Evolutionary conservation across 2,888 invertebrate species (phyloP).

Genomic region (Megastigmus dorsalis): DNA sequence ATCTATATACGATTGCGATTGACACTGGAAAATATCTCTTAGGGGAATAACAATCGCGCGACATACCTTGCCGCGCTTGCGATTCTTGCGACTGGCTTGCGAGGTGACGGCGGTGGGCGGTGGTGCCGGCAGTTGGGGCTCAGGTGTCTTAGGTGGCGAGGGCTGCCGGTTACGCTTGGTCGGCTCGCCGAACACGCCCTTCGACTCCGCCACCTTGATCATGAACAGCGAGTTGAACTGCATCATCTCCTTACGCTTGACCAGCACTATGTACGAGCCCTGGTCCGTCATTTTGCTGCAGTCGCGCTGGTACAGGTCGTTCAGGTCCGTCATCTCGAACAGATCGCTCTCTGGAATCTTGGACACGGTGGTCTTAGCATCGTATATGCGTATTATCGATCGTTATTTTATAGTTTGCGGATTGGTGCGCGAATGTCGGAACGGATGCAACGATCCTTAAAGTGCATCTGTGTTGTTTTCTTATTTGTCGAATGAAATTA

Average conservation of each 20-base stretch:
- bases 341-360: slow-evolving; percentile 83
- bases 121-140: slow-evolving; percentile 57
- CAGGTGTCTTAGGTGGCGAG: slow-evolving; percentile 62
- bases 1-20: too few species aligned
- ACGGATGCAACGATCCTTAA: too few species aligned
- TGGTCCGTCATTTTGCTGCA: slow-evolving; percentile 73
- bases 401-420: too few species aligned
- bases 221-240: slow-evolving; percentile 88
- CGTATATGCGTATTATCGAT: too few species aligned
- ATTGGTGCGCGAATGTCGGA: too few species aligned
- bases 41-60: too few species aligned
- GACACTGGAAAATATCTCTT: too few species aligned
- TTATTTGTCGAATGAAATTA: too few species aligned
- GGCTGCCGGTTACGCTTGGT: too few species aligned
- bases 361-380: too few species aligned
- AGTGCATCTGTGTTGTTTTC: too few species aligned
- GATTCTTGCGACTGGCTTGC: slow-evolving; percentile 53
- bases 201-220: slow-evolving; percentile 87
- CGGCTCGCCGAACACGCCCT: slow-evolving; percentile 83
- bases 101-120: slow-evolving; percentile 54
- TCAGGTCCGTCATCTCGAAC: slow-evolving; percentile 80
- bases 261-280: slow-evolving; percentile 81
- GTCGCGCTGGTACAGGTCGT: slow-evolving; percentile 77
- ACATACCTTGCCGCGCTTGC: slow-evolving; percentile 61
- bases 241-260: slow-evolving; percentile 84